phyloP scores from a whole-genome alignment of 1,140 invertebrate genomes.

The Drosophila bocqueti region DNA sequence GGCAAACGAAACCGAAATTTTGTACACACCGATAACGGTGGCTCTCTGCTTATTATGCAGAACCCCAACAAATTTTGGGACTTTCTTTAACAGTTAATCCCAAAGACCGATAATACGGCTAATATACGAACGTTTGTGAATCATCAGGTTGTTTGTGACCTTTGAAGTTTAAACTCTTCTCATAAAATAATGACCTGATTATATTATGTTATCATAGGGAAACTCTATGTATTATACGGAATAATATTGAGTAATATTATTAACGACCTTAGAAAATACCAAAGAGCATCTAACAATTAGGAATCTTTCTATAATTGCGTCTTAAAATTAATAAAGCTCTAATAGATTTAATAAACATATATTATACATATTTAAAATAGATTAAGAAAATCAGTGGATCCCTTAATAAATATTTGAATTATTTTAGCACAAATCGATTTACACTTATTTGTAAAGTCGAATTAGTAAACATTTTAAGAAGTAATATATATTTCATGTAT shows the following conservation, averaged over 20 bases:
- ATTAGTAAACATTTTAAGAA: too few species aligned
- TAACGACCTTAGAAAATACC: not conserved
- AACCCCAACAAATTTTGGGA: conserved; percentile 7
- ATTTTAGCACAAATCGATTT: too few species aligned
- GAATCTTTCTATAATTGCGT: not conserved
- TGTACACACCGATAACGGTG: conserved; percentile 43
- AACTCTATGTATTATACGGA: not conserved
- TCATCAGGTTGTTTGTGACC: not conserved
- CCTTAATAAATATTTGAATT: too few species aligned
- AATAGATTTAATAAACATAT: too few species aligned
- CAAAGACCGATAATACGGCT: not conserved
- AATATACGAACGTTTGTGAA: not conserved
- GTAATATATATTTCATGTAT: too few species aligned
- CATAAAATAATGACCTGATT: not conserved
- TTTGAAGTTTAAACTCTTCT: not conserved
- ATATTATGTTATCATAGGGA: too few species aligned
- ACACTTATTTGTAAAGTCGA: too few species aligned
- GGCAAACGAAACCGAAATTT: conserved; percentile 56
- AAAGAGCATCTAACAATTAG: not conserved
- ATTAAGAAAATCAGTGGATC: too few species aligned
- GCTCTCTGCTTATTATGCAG: conserved; percentile 28
- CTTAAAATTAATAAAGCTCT: not conserved
- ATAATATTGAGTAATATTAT: not conserved
- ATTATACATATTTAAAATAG: too few species aligned
- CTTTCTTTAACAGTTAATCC: conserved; percentile 42